A percentile compares a stretch with the other conserved stretches of the same genome.
Evolutionary conservation across 2,113 vertebrate genomes (phyloP).

Genomic region (Amia ocellicauda): DNA sequence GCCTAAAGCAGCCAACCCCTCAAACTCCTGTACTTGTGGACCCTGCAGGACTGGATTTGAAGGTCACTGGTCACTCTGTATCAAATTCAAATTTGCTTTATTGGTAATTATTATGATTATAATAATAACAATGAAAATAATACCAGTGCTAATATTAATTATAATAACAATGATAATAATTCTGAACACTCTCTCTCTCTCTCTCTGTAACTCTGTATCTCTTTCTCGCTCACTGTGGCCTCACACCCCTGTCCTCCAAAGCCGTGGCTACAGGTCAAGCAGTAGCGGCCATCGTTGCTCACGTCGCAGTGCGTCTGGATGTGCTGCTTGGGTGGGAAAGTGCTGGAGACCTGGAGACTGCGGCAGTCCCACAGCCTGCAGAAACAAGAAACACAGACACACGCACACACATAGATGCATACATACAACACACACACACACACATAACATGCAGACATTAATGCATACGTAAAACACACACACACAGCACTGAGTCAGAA

Average conservation of each 20-base stretch:
- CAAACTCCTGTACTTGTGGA: no score
- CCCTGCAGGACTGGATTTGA: no score
- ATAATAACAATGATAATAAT: no score
- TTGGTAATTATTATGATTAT: no score
- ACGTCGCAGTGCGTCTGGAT: constrained; percentile 91
- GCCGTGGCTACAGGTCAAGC: constrained; percentile 86
- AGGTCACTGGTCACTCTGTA: no score
- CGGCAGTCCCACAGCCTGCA: constrained; percentile 90
- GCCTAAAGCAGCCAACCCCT: no score
- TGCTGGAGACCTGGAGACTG: constrained; percentile 78
- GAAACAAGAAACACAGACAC: not conserved
- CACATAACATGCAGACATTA: not conserved
- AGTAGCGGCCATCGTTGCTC: constrained; percentile 72
- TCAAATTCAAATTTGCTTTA: no score
- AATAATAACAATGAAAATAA: no score
- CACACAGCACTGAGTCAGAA: not conserved
- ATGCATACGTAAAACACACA: not conserved
- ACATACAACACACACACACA: not conserved
- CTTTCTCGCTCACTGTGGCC: constrained; percentile 75
- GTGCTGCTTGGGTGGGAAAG: constrained; percentile 83
- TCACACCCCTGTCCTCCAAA: constrained; percentile 84
- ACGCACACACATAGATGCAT: constrained; percentile 5
- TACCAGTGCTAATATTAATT: no score
- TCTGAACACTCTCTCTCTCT: no score
- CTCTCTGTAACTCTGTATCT: no score